phyloP scores from a whole-genome alignment of 2,888 invertebrate species.

The Sericinus montela region DNA sequence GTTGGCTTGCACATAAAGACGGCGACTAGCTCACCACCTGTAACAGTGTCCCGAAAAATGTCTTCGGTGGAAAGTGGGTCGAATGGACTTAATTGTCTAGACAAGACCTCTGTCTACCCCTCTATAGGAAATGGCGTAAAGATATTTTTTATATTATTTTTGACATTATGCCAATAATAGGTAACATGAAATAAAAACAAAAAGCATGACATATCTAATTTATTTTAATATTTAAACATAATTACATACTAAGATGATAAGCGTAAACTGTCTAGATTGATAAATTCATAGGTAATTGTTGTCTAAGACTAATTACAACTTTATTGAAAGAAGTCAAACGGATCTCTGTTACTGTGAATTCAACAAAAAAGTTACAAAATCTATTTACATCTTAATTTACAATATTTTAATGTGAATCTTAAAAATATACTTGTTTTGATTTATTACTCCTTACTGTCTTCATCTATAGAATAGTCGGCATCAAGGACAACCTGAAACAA shows the following conservation, averaged over 20 bases:
- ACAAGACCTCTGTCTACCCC: too few species aligned
- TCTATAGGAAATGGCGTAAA: too few species aligned
- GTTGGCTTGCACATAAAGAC: too few species aligned
- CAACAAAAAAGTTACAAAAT: background rate
- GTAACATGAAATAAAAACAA: background rate
- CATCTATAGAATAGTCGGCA: conserved; percentile 51
- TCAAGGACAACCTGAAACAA: conserved; percentile 54
- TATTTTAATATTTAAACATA: conserved; percentile 14
- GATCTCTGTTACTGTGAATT: background rate
- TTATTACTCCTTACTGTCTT: conserved; percentile 34
- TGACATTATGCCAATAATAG: too few species aligned
- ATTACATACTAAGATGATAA: conserved; percentile 1
- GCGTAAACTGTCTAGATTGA: conserved; percentile 2
- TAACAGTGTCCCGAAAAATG: too few species aligned
- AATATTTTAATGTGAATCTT: background rate
- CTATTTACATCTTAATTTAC: background rate
- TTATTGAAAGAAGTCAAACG: too few species aligned
- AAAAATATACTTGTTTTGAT: background rate
- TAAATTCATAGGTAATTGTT: background rate
- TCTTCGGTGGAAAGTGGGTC: too few species aligned
- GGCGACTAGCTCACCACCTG: too few species aligned
- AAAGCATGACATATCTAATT: conserved; percentile 21
- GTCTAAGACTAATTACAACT: too few species aligned
- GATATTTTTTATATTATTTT: too few species aligned
- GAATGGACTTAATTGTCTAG: too few species aligned